Conservation (phyloP, 1,140 invertebrate genomes). For the Macrotrachela quadricornifera region DNA sequence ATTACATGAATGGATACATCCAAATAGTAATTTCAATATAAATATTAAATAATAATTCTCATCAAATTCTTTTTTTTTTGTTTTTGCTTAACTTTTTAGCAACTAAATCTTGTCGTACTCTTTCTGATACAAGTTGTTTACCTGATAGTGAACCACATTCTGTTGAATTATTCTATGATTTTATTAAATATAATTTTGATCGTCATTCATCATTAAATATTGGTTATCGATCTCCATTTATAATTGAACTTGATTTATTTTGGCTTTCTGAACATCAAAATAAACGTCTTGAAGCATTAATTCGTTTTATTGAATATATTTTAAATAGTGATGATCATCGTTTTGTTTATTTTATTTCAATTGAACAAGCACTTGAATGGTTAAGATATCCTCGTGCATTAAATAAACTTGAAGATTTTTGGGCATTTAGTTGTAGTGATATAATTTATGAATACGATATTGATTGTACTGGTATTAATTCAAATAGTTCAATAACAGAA, state of each 20-base stretch:
- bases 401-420: background rate
- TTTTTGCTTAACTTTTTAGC: too few relatives aligned
- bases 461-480: constrained; percentile 1
- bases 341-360: constrained; percentile 3
- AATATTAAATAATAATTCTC: too few relatives aligned
- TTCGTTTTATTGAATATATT: background rate
- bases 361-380: constrained; percentile 4
- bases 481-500: background rate
- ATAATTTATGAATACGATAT: constrained; percentile 6
- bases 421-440: constrained; percentile 3
- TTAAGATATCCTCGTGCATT: background rate
- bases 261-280: constrained; percentile 2
- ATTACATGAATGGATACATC: too few relatives aligned
- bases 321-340: background rate
- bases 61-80: too few relatives aligned
- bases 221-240: background rate
- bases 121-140: too few relatives aligned
- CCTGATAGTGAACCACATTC: too few relatives aligned
- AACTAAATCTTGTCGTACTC: too few relatives aligned
- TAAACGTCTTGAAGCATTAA: background rate
- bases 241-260: background rate
- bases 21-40: too few relatives aligned
- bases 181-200: too few relatives aligned
- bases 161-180: too few relatives aligned
- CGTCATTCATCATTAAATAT: too few relatives aligned